A percentile compares a stretch with the other conserved stretches of the same genome.
Conservation (phyloP, 2,113 vertebrate genomes). For the Paracyprichromis sp. region DNA sequence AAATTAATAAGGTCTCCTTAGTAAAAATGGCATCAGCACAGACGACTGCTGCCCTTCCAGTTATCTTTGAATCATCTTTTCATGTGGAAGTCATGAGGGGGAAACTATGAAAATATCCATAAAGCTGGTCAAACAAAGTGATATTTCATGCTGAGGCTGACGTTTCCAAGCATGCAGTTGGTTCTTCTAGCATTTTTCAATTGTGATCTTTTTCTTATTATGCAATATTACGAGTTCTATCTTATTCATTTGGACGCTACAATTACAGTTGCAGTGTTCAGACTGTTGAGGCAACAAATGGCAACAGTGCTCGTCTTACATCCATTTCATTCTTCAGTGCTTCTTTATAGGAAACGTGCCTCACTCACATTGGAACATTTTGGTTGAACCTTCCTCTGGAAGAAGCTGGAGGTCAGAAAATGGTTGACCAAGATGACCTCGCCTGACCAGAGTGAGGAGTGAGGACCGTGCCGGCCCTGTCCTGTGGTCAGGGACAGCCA, state of each 20-base stretch:
- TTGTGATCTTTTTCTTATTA: background rate
- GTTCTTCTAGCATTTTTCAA: conserved; percentile 2
- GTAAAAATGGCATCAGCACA: conserved; percentile 48
- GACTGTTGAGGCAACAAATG: background rate
- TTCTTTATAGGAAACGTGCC: background rate
- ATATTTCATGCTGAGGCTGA: conserved; percentile 31
- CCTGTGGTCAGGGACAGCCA: conserved; percentile 27
- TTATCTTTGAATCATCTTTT: conserved; percentile 46
- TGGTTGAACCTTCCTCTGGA: background rate
- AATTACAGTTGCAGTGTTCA: conserved; percentile 3
- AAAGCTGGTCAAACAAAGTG: conserved; percentile 42
- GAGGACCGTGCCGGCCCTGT: background rate
- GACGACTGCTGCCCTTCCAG: conserved; percentile 44
- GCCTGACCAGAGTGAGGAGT: conserved; percentile 33
- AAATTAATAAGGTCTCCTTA: conserved; percentile 20
- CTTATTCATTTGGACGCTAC: conserved; percentile 11
- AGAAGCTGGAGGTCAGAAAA: conserved; percentile 16
- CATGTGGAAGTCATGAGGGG: conserved; percentile 43
- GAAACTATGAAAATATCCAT: conserved; percentile 43
- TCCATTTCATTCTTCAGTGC: background rate
- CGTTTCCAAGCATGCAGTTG: conserved; percentile 39
- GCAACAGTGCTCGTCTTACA: background rate
- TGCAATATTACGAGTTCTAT: conserved; percentile 33
- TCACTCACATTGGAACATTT: background rate
- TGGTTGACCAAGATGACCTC: conserved; percentile 39